Evolutionary conservation across 2,113 vertebrate genomes (phyloP), one percentile per base, ranked within the genome.

Genomic region (Larimichthys crocea): DNA sequence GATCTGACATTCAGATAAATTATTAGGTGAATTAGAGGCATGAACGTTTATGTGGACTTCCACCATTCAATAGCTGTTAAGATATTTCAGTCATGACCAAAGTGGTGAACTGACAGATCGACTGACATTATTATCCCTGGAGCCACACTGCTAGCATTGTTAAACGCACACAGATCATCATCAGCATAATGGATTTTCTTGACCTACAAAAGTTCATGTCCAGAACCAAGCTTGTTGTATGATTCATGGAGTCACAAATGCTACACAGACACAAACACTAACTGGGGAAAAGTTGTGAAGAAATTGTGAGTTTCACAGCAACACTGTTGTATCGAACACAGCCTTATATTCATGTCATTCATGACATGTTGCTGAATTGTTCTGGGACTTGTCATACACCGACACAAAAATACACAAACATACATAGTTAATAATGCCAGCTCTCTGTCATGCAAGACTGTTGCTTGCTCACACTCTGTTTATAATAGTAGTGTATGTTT

Each of bases 401-500:
- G 52, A 31, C 29, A 66, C 50, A 46, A 64, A 73, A 42, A 74
- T 44, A 60, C 42, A 57, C 46, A 50, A 60, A 56, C 73, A 82
- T 2, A 53, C 56, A 57, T 15, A 63, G 44, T 31, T 59, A 12
- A 74, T 52, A 44, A 71, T 26, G 14, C 42, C 62, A 68, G 7
- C 44, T 66, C 66, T 53, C 66, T 56, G 10, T 76, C 61, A 52
- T 74, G 17, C n/a, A 52, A 67, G 24, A 52, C 55, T 55, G 10
- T 50, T 44, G 44, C 56, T 53, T 50, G 40, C 65, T n/a, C 59
- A 22, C 42, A 22, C 26, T 76, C 52, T 76, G 71, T 88, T 86
- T 52, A 61, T 52, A 64, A 76, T 53, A 49, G 35, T 50, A 56
- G 40, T 67, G 26, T 80, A 31, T 80, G 35, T 87, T 85, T 79